Evolutionary conservation across 1,140 invertebrate species (phyloP), one percentile per base, ranked within the genome.

Genomic region (Cydia pomonella): DNA sequence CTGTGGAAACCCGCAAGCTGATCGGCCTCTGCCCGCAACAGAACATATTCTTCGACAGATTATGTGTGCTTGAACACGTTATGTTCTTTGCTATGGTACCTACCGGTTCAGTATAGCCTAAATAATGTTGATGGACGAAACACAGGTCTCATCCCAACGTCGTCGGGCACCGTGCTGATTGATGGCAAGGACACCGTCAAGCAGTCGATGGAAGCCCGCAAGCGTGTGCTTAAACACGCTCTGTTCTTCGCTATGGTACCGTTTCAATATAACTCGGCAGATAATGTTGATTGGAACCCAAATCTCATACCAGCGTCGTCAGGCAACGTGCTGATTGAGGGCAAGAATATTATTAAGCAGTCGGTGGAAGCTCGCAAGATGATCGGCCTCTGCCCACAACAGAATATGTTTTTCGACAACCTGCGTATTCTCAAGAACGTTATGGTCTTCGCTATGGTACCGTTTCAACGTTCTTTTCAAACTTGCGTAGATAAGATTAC

Each of bases 11-110:
- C 18, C 89, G 95, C 27, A 81, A 89, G 12, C 94, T 92, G 76
- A 87, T 97, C 12, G 97, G 97, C 7, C 90, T 97, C 12, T 97
- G 97, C 91, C 96, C 97, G 23, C 97, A 97, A 84, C 95, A 97
- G 83, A 96, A 97, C 90, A 93, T 97, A 69, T 93, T 97, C 7
- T 97, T 97, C 89, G 93, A 95, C 23, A 94, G 95, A 77, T 89
- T 97, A 44, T 97, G 96, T 21, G 96, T 97, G 5, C 85, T 93
- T 73, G 96, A 97, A 90, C 96, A 97, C 90, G 89, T 97, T 5
- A 82, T 93, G 53, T 96, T 97, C 82, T 97, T 96, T 88, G 93
- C 94, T 79, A 90, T 92, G 93, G 94, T 94, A 84, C 80, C 83
- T 53, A 23, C n/a, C n/a, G n/a, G n/a, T n/a, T n/a, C n/a, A n/a